Percentiles rank a stretch among this genome's conserved stretches.
Conservation (phyloP, 2,113 vertebrate species). For the Alexandromys fortis region DNA sequence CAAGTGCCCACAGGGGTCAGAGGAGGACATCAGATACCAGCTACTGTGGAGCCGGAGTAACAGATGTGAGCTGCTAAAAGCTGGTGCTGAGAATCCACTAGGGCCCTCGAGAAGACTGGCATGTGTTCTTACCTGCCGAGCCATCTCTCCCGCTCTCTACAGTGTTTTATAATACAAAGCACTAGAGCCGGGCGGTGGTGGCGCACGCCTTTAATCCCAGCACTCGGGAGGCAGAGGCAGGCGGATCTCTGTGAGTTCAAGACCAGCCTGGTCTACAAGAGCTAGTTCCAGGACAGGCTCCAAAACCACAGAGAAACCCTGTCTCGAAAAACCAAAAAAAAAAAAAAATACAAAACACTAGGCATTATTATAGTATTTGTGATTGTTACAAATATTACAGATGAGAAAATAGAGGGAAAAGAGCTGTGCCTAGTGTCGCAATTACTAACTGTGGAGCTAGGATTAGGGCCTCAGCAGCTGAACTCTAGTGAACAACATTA, state of each 20-base stretch:
- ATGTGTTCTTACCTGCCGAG: not conserved
- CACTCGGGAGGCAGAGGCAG: too few relatives aligned
- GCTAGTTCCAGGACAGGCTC: too few relatives aligned
- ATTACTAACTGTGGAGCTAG: conserved; percentile 3
- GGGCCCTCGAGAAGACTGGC: not conserved
- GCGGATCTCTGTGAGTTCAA: too few relatives aligned
- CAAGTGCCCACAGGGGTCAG: not conserved
- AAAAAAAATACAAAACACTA: not conserved
- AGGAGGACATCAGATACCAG: not conserved
- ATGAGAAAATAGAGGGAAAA: not conserved
- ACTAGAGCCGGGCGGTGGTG: not conserved
- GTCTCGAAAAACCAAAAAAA: too few relatives aligned
- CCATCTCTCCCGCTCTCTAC: not conserved
- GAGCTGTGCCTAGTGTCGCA: not conserved
- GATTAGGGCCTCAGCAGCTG: conserved; percentile 17
- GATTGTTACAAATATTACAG: conserved; percentile 28
- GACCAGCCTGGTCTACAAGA: too few relatives aligned
- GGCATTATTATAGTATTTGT: not conserved
- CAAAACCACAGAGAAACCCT: too few relatives aligned
- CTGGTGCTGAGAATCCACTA: not conserved
- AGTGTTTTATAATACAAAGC: not conserved
- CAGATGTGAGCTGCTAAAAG: not conserved
- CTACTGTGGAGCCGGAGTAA: not conserved
- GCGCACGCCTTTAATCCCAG: too few relatives aligned
- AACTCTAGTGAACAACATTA: not conserved